These are phyloP conservation scores for Apocrypta bakeri DNA, from an alignment of 1,140 invertebrate species.

Conservation along the genomic window DNA sequence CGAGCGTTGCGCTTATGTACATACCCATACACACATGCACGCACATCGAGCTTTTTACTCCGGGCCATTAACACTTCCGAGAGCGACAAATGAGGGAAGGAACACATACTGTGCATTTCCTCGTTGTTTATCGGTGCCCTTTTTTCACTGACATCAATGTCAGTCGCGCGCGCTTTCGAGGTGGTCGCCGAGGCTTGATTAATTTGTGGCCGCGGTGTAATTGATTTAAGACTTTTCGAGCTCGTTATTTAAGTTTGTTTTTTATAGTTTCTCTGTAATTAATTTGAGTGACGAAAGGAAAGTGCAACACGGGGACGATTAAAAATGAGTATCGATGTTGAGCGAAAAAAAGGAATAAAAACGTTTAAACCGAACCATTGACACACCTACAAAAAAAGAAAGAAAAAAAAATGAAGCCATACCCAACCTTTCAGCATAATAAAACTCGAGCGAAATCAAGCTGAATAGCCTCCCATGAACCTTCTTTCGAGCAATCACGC, in stretches of 20 bases:
- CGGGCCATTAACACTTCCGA: slow-evolving; percentile 65
- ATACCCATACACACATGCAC: slow-evolving; percentile 24
- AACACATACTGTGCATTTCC: slow-evolving; percentile 45
- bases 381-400: not conserved
- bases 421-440: not conserved
- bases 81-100: slow-evolving; percentile 61
- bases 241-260: no score
- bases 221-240: not conserved
- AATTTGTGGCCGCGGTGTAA: not conserved
- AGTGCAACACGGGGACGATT: not conserved
- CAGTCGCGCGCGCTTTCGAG: slow-evolving; percentile 29
- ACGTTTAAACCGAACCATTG: not conserved
- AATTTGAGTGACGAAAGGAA: not conserved
- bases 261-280: not conserved
- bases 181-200: not conserved
- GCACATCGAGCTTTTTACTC: slow-evolving; percentile 56
- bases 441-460: not conserved
- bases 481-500: not conserved
- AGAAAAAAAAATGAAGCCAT: no score
- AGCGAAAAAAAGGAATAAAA: not conserved
- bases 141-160: slow-evolving; percentile 47
- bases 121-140: slow-evolving; percentile 49
- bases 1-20: no score
- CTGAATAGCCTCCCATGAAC: not conserved
- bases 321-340: not conserved